Percentiles rank a stretch among this genome's conserved stretches.
Conservation (phyloP, 2,113 vertebrate species). For the Petaurus breviceps region DNA sequence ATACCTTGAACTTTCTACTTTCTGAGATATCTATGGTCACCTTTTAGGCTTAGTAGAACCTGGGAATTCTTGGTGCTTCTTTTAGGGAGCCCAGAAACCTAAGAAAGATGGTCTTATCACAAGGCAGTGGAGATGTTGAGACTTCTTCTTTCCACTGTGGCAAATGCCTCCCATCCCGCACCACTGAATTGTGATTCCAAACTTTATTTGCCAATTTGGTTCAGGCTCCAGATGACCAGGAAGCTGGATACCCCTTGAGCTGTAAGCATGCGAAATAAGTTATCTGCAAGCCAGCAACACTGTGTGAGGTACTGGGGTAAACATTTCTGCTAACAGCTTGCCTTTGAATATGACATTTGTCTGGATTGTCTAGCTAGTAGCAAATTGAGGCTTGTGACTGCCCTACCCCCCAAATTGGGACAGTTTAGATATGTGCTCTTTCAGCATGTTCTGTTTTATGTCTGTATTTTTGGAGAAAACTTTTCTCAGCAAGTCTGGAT, state of each 20-base stretch:
- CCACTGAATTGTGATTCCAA: background rate
- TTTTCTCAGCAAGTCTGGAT: constrained; percentile 22
- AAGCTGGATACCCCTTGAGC: background rate
- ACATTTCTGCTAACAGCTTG: background rate
- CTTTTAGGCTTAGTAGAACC: background rate
- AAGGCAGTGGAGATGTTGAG: background rate
- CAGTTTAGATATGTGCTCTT: constrained; percentile 24
- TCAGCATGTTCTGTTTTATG: background rate
- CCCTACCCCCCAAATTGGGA: background rate
- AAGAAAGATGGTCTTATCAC: background rate
- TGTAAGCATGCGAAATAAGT: background rate
- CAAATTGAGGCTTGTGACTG: background rate
- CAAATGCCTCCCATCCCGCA: background rate
- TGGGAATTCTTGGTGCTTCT: background rate
- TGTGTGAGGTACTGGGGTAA: accelerated
- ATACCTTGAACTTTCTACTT: background rate
- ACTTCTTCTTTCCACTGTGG: background rate
- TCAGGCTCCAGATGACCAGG: accelerated
- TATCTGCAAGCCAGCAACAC: background rate
- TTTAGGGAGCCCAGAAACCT: background rate
- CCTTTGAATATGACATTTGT: background rate
- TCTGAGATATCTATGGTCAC: background rate
- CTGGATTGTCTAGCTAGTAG: constrained; percentile 7
- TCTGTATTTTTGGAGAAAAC: constrained; percentile 28
- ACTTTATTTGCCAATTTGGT: background rate